Evolutionary conservation across 2,797 vertebrate genomes (phyloP).

Genomic region (Phylloscopus collybita): DNA sequence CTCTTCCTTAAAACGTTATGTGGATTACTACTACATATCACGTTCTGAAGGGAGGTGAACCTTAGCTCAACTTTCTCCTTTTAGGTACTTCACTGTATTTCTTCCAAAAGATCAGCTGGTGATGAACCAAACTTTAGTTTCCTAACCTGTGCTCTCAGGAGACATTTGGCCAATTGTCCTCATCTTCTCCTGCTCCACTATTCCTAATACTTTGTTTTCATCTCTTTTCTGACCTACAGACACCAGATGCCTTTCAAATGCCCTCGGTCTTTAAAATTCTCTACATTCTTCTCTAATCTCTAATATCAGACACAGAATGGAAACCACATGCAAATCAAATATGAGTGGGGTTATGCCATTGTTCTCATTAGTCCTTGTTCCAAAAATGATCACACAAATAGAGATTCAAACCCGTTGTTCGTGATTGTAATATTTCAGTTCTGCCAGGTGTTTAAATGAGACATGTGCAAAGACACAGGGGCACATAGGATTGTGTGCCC

Average conservation of each 20-base stretch:
- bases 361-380: not conserved
- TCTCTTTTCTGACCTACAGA: not conserved
- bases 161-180: not conserved
- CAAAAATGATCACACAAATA: not conserved
- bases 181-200: not conserved
- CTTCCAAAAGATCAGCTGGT: not conserved
- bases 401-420: not conserved
- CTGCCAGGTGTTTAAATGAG: not conserved
- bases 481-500: accelerated
- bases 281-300: not conserved
- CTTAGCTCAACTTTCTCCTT: not conserved
- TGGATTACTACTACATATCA: not conserved
- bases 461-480: not conserved
- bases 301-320: not conserved
- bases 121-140: not conserved
- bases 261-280: not conserved
- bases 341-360: not conserved
- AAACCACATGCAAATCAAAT: not conserved
- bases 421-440: not conserved
- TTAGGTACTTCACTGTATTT: accelerated
- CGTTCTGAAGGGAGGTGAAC: not conserved
- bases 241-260: not conserved
- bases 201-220: not conserved
- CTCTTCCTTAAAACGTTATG: not conserved
- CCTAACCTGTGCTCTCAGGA: not conserved